Evolutionary conservation across 2,888 invertebrate species (phyloP).

Genomic region (Phasia obesa): DNA sequence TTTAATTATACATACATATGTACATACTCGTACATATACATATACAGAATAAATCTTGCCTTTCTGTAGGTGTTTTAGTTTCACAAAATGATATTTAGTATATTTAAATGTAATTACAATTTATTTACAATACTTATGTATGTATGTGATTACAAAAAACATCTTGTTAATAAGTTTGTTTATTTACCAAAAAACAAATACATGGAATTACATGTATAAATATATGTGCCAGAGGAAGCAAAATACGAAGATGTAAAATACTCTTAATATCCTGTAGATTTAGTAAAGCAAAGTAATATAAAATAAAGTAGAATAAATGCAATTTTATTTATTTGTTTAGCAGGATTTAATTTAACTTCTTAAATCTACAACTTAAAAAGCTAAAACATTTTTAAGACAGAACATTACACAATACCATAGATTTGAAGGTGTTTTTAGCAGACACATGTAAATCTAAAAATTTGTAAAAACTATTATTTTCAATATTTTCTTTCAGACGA

Average conservation of each 20-base stretch:
- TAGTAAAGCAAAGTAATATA: constrained; percentile 1
- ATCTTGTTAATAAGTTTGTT: constrained; percentile 57
- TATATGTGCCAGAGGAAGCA: too few relatives aligned
- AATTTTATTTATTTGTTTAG: constrained; percentile 61
- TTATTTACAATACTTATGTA: constrained; percentile 43
- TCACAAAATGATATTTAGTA: too few relatives aligned
- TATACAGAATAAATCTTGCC: too few relatives aligned
- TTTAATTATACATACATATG: too few relatives aligned
- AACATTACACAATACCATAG: neutral
- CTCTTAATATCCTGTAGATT: constrained; percentile 20
- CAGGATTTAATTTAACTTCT: constrained; percentile 66
- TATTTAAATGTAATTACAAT: constrained; percentile 11
- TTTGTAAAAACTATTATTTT: neutral
- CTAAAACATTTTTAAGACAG: constrained; percentile 54
- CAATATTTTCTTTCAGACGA: neutral
- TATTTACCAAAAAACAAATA: constrained; percentile 21
- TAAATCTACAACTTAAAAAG: constrained; percentile 59
- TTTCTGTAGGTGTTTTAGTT: too few relatives aligned
- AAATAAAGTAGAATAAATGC: constrained; percentile 34
- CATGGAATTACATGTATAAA: too few relatives aligned
- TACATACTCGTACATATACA: too few relatives aligned
- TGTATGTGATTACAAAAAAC: constrained; percentile 29
- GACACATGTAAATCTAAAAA: neutral
- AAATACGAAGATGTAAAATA: constrained; percentile 26
- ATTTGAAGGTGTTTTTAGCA: neutral